Evolutionary conservation across 2,797 vertebrate species (phyloP), one percentile per base, ranked within the genome.

Genomic region (Allobates femoralis): DNA sequence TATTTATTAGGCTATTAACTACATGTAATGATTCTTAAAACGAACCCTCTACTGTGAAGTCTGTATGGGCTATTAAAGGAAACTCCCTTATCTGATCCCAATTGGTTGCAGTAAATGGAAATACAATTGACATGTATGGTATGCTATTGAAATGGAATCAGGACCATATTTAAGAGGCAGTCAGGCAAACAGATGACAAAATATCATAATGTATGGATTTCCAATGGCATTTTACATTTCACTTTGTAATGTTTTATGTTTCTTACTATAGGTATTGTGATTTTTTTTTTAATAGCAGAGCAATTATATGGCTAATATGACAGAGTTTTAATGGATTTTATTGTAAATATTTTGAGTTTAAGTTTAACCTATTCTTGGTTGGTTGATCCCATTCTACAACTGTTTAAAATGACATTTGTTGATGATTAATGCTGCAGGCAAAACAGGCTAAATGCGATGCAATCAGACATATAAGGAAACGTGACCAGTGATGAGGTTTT

Each of bases 331-430:
- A 50, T 26, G 1, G 23, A 73, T 50, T 73, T 3, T 7, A 41
- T 23, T 23, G 67, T 46, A 73, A 23, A 46, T 50, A n/a, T 73
- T 46, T 73, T 50, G 41, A 26, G n/a, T 26, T 46, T 50, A 73
- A 15, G 12, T 73, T 50, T 71, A 8, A 50, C 69, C 3, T 73
- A 26, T 50, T 73, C 34, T 73, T 46, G 69, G 23, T 73, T 26
- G 37, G 37, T n/a, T 73, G 50, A 46, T 73, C 37, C 50, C 69
- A 73, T 46, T 46, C 46, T 73, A 73, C 23, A 50, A n/a, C 69
- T 23, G 0, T 26, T 10, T 14, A 46, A 73, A 50, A 50, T 73
- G 69, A 21, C 69, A 46, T 46, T 46, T 71, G 34, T 71, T 73
- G 34, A 71, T 41, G 37, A 41, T 41, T 10, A 37, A 71, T 37